These are phyloP conservation scores for Brachirus orientalis DNA, from an alignment of 2,113 vertebrate genomes.

Conservation along the genomic window DNA sequence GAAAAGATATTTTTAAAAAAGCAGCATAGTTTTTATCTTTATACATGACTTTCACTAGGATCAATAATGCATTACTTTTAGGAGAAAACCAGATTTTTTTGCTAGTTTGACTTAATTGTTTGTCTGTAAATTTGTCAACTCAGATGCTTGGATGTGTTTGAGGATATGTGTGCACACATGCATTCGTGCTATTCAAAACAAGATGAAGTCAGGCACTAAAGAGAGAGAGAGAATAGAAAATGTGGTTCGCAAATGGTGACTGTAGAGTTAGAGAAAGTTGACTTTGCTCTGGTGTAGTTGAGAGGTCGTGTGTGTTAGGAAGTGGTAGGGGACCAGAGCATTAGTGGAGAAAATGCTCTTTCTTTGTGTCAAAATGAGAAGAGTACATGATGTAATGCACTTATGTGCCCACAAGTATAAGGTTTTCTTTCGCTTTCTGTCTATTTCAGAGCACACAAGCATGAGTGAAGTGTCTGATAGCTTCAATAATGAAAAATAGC, in stretches of 20 bases:
- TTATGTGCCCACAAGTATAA: conserved; percentile 28
- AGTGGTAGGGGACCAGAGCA: conserved; percentile 32
- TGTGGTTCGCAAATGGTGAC: conserved; percentile 20
- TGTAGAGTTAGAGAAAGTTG: conserved; percentile 30
- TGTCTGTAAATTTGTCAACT: not conserved
- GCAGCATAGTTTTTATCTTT: not conserved
- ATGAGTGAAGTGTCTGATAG: conserved; percentile 43
- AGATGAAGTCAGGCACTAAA: not conserved
- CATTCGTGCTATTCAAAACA: not conserved
- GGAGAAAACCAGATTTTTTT: not conserved
- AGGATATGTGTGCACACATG: not conserved
- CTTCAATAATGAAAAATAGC: conserved; percentile 36
- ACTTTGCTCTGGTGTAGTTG: conserved; percentile 19
- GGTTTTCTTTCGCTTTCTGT: conserved; percentile 43
- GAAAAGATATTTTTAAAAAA: not conserved
- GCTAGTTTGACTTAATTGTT: not conserved
- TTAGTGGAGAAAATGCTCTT: conserved; percentile 47
- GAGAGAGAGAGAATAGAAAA: not conserved
- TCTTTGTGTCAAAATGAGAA: conserved; percentile 40
- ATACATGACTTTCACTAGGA: not conserved
- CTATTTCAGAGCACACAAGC: conserved; percentile 44
- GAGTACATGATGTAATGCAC: conserved; percentile 48
- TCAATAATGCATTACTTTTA: not conserved
- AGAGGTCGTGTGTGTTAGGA: conserved; percentile 50
- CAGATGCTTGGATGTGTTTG: not conserved